Conservation (phyloP, 1,140 invertebrate genomes). For the Gonioctena quinquepunctata region DNA sequence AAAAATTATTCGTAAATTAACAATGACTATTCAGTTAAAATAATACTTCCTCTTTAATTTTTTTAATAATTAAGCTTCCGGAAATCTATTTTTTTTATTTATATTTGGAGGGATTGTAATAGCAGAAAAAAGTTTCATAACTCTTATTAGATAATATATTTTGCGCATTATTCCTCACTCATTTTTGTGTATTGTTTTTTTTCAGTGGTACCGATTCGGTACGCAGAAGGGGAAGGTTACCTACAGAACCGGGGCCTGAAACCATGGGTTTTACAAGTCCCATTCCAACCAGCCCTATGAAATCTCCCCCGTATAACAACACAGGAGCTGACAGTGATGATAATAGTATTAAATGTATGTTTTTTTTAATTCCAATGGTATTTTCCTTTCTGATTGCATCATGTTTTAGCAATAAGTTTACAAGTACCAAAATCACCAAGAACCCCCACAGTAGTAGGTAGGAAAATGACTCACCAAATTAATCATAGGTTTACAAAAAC, state of each 20-base stretch:
- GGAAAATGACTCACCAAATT: slow-evolving; percentile 88
- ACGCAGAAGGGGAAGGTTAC: slow-evolving; percentile 64
- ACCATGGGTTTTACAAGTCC: slow-evolving; percentile 59
- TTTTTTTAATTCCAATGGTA: background rate
- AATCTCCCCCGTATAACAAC: slow-evolving; percentile 65
- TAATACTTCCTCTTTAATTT: too few relatives aligned
- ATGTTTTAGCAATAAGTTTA: slow-evolving; percentile 39
- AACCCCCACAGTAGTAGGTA: slow-evolving; percentile 72
- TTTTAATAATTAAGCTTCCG: too few relatives aligned
- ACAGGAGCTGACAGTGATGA: slow-evolving; percentile 64
- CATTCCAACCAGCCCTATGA: slow-evolving; percentile 66
- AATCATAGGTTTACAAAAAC: slow-evolving; percentile 88
- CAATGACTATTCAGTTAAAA: too few relatives aligned
- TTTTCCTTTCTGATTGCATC: background rate
- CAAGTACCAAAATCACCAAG: slow-evolving; percentile 58
- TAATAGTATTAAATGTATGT: slow-evolving; percentile 60
- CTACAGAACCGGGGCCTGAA: slow-evolving; percentile 71
- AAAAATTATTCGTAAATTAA: too few relatives aligned
- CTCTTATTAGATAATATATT: too few relatives aligned
- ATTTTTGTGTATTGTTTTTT: slow-evolving; percentile 18
- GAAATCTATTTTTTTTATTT: too few relatives aligned
- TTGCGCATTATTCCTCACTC: too few relatives aligned
- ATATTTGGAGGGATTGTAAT: too few relatives aligned
- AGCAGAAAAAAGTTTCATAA: too few relatives aligned
- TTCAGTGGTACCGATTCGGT: slow-evolving; percentile 31